A percentile compares a stretch with the other conserved stretches of the same genome.
Evolutionary conservation across 2,797 vertebrate species (phyloP).

Genomic region (Myiothlypis coronata): DNA sequence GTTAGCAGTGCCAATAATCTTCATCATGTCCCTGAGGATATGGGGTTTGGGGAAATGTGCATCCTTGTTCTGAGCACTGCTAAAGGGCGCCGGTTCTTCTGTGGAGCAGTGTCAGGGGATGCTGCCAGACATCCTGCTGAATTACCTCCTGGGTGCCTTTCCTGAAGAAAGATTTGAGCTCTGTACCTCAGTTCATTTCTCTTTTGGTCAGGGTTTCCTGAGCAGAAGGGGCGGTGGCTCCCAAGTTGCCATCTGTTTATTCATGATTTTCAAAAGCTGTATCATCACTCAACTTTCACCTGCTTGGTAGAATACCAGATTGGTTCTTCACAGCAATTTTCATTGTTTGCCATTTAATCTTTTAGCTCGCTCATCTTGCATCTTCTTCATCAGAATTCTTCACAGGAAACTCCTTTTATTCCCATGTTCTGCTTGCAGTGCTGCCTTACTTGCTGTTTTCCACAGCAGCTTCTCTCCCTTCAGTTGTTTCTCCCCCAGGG

Average conservation of each 20-base stretch:
- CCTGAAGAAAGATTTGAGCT: neutral
- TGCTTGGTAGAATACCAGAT: neutral
- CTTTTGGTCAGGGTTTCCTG: neutral
- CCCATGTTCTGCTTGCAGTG: neutral
- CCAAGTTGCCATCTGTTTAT: fast-evolving
- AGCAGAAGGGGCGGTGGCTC: neutral
- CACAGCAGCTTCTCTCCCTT: neutral
- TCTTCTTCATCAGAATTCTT: neutral
- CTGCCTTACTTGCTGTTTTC: neutral
- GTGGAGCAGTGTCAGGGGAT: neutral
- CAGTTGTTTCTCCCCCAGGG: neutral
- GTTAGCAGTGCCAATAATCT: neutral
- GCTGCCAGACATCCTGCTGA: neutral
- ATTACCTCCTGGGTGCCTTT: neutral
- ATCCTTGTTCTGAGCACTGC: neutral
- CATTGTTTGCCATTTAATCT: neutral
- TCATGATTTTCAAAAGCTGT: neutral
- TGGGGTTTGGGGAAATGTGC: neutral
- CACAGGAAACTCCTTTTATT: neutral
- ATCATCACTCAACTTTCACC: fast-evolving
- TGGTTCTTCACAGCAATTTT: neutral
- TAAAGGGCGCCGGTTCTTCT: neutral
- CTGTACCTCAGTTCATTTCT: neutral
- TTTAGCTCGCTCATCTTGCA: neutral
- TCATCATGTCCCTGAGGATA: neutral